Evolutionary conservation across 2,113 vertebrate species (phyloP).

Genomic region (Phasianus colchicus): DNA sequence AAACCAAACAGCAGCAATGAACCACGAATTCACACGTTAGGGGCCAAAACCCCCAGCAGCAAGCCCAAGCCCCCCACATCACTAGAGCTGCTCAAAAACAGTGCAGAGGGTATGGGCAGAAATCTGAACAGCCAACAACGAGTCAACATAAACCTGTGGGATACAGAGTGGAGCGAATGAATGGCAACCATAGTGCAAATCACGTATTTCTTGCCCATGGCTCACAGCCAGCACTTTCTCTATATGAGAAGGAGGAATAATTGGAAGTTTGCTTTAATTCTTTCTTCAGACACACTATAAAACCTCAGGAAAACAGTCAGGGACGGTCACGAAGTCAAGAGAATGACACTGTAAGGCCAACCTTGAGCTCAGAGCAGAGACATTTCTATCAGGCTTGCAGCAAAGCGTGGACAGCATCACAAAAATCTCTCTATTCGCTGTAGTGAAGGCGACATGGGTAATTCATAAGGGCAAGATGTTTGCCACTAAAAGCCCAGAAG

Average conservation of each 20-base stretch:
- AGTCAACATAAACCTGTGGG: background rate
- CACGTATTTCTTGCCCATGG: background rate
- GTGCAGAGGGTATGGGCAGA: rapidly evolving
- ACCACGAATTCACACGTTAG: background rate
- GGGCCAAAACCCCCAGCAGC: background rate
- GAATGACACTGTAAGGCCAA: background rate
- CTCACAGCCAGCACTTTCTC: background rate
- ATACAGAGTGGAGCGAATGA: background rate
- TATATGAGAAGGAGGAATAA: background rate
- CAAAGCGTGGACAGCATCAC: background rate
- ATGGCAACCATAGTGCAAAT: background rate
- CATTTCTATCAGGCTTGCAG: background rate
- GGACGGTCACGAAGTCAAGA: background rate
- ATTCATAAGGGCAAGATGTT: background rate
- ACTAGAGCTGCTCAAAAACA: background rate
- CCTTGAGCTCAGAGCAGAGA: background rate
- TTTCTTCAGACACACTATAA: background rate
- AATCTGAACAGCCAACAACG: background rate
- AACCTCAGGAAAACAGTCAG: background rate
- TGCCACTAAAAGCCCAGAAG: background rate
- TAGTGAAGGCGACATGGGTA: background rate
- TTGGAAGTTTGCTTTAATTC: background rate
- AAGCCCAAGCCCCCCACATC: background rate
- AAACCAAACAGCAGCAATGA: background rate
- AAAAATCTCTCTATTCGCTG: background rate